phyloP scores from a whole-genome alignment of 2,888 invertebrate genomes.

The Microplitis manilae region DNA sequence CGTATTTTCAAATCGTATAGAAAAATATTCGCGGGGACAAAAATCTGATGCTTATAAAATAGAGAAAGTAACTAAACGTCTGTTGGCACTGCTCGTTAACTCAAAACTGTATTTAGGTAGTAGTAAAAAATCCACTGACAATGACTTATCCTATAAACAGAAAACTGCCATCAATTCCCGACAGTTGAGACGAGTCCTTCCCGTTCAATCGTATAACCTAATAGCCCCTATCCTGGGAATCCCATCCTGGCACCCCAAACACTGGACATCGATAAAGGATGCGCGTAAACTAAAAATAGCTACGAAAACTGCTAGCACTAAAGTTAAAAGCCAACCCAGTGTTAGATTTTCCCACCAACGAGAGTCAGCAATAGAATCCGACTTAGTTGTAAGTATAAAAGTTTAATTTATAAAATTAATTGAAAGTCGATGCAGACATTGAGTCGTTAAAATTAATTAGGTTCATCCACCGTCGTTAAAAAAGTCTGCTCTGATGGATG shows the following conservation, averaged over 20 bases:
- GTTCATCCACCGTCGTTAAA: constrained; percentile 61
- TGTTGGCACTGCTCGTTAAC: constrained; percentile 61
- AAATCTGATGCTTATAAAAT: constrained; percentile 34
- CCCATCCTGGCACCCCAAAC: constrained; percentile 51
- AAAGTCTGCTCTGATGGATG: constrained; percentile 30
- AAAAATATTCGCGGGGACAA: constrained; percentile 11
- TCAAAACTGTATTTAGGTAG: constrained; percentile 60
- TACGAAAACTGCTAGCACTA: not conserved
- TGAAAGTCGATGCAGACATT: not conserved
- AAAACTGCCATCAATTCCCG: constrained; percentile 56
- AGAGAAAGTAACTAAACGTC: constrained; percentile 52
- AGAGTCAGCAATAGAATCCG: constrained; percentile 36
- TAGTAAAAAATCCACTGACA: constrained; percentile 54
- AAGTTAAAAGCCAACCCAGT: not conserved
- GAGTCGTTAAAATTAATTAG: constrained; percentile 45
- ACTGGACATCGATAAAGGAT: constrained; percentile 34
- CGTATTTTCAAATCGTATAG: constrained; percentile 53
- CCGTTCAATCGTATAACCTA: constrained; percentile 58
- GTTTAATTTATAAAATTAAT: not conserved
- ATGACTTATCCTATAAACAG: constrained; percentile 61
- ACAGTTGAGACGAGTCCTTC: constrained; percentile 58
- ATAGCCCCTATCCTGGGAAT: constrained; percentile 63
- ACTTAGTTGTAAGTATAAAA: constrained; percentile 50
- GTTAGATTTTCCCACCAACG: constrained; percentile 7
- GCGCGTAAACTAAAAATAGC: constrained; percentile 18